These are phyloP conservation scores for Triplophysa siluroides DNA, from an alignment of 2,113 vertebrate species.

Conservation along the genomic window DNA sequence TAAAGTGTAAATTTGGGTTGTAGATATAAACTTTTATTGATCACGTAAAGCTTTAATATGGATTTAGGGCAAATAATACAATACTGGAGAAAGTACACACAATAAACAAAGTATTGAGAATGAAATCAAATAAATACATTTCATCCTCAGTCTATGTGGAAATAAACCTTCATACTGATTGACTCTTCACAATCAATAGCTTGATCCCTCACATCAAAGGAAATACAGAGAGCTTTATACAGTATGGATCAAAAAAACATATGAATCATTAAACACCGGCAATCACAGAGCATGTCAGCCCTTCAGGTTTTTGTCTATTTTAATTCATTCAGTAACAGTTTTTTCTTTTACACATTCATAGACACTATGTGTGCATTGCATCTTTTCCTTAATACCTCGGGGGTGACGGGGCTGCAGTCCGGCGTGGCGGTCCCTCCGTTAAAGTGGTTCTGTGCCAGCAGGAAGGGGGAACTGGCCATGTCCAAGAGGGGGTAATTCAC, in stretches of 20 bases:
- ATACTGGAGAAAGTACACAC: constrained; percentile 53
- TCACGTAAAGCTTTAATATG: constrained; percentile 51
- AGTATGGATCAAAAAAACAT: constrained; percentile 18
- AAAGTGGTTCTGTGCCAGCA: constrained; percentile 85
- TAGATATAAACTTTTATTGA: constrained; percentile 44
- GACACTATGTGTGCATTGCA: too few relatives aligned
- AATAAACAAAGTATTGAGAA: constrained; percentile 51
- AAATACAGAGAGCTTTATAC: constrained; percentile 27
- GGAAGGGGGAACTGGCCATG: constrained; percentile 82
- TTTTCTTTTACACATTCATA: too few relatives aligned
- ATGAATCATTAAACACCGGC: constrained; percentile 29
- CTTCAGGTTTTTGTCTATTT: constrained; percentile 12
- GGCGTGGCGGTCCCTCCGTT: constrained; percentile 73
- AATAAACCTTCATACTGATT: constrained; percentile 39
- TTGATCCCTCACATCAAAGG: constrained; percentile 29
- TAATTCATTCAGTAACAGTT: not conserved
- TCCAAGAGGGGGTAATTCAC: constrained; percentile 90
- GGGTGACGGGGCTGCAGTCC: constrained; percentile 80
- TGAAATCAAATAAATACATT: constrained; percentile 45
- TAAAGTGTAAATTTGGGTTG: not conserved
- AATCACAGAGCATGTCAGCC: constrained; percentile 5
- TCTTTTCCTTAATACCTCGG: constrained; percentile 74
- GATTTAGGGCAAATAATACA: constrained; percentile 58
- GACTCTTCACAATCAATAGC: constrained; percentile 37
- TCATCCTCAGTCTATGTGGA: constrained; percentile 50